Percentiles rank a stretch among this genome's conserved stretches.
These are phyloP conservation scores for Megaustenia siamemsis DNA, from an alignment of 2,888 invertebrate species.

Conservation along the genomic window DNA sequence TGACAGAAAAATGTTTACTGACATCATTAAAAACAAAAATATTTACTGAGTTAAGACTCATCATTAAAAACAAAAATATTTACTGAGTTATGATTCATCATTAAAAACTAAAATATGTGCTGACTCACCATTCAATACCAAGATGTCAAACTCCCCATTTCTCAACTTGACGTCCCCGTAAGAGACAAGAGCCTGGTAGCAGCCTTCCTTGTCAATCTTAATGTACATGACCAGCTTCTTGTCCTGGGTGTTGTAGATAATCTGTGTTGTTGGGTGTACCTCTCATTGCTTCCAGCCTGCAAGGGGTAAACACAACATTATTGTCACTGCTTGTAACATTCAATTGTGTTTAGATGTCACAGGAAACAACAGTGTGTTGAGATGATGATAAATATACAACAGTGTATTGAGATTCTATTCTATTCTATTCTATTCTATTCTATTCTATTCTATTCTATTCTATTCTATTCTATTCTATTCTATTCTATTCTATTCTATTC, in stretches of 20 bases:
- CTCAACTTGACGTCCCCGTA: constrained; percentile 88
- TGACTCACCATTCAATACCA: constrained; percentile 90
- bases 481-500: too few species aligned
- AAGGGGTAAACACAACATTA: not conserved
- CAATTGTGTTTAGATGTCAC: too few species aligned
- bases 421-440: too few species aligned
- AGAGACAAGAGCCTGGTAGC: constrained; percentile 83
- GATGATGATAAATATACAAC: too few species aligned
- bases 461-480: too few species aligned
- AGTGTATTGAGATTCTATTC: too few species aligned
- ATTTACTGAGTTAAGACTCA: not conserved
- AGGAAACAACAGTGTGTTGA: too few species aligned
- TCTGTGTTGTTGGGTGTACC: constrained; percentile 74
- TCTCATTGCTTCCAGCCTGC: constrained; percentile 75
- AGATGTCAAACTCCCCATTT: constrained; percentile 94
- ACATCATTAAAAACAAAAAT: not conserved
- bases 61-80: not conserved
- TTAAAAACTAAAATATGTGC: not conserved
- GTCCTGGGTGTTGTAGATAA: constrained; percentile 87
- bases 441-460: too few species aligned
- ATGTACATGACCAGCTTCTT: constrained; percentile 89
- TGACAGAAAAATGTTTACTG: not conserved
- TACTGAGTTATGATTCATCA: not conserved
- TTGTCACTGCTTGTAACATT: too few species aligned
- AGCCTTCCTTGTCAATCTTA: constrained; percentile 89